Conservation (phyloP, 2,113 vertebrate genomes). For the Megaceryle maxima region DNA sequence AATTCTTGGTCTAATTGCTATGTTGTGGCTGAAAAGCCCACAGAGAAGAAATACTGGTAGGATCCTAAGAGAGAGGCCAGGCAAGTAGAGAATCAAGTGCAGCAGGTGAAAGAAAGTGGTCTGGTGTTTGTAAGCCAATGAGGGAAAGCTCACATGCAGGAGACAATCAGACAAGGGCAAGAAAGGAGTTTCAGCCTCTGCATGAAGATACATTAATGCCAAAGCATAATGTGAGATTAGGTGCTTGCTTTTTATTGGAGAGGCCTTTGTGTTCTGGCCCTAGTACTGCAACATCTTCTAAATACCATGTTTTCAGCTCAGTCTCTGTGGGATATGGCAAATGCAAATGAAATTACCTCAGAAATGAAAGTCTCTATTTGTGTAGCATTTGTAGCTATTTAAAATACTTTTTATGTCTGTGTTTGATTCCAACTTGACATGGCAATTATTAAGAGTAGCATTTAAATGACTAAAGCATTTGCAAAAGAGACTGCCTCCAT, state of each 20-base stretch:
- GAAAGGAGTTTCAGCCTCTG: background rate
- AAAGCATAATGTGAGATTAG: background rate
- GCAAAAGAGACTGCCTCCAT: background rate
- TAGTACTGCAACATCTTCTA: background rate
- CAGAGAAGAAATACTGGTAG: background rate
- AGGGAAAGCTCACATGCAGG: background rate
- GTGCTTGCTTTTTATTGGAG: background rate
- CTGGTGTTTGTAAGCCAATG: background rate
- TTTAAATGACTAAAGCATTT: constrained; percentile 19
- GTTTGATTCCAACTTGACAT: background rate
- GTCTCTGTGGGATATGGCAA: background rate
- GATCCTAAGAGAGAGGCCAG: background rate
- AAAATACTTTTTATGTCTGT: background rate
- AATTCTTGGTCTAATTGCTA: background rate
- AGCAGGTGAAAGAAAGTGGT: background rate
- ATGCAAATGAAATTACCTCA: background rate
- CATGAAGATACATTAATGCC: background rate
- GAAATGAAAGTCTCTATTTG: background rate
- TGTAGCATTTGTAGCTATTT: background rate
- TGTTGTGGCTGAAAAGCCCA: background rate
- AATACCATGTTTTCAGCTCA: background rate
- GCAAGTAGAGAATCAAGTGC: background rate
- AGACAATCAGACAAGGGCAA: background rate
- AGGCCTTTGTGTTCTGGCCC: background rate
- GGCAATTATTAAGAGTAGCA: background rate